These are phyloP conservation scores for Crenuchus spilurus DNA, from an alignment of 2,797 vertebrate species.

Conservation along the genomic window DNA sequence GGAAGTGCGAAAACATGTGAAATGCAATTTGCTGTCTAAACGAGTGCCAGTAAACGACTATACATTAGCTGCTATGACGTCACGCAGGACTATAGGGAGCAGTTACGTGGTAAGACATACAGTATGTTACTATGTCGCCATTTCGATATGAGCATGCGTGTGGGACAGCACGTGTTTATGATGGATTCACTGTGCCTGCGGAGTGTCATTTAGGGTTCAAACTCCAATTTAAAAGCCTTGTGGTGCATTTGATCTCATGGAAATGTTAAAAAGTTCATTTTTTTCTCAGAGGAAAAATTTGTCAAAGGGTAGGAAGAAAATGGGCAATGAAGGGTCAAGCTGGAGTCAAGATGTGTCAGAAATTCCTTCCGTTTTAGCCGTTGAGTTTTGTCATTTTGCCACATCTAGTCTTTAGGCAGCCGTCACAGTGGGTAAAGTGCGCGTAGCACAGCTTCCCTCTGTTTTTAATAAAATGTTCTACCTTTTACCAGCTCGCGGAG, in stretches of 20 bases:
- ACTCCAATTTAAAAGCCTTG: slow-evolving; percentile 57
- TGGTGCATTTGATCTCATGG: slow-evolving; percentile 9
- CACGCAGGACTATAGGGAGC: background rate
- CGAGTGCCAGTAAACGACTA: background rate
- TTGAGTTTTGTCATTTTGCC: slow-evolving; percentile 47
- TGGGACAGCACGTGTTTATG: slow-evolving; percentile 68
- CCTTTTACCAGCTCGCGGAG: slow-evolving; percentile 70
- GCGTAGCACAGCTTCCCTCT: slow-evolving; percentile 50
- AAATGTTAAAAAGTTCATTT: slow-evolving; percentile 9
- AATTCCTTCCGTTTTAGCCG: slow-evolving; percentile 17
- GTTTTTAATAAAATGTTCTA: slow-evolving; percentile 69
- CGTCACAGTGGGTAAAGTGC: slow-evolving; percentile 56
- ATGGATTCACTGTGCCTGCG: slow-evolving; percentile 75
- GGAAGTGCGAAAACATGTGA: background rate
- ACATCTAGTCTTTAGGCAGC: slow-evolving; percentile 58
- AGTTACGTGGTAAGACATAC: background rate
- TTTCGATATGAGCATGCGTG: slow-evolving; percentile 20
- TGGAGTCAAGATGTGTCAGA: slow-evolving; percentile 27
- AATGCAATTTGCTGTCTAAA: background rate
- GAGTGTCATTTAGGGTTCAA: slow-evolving; percentile 73
- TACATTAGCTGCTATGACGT: background rate
- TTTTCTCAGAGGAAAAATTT: slow-evolving; percentile 3
- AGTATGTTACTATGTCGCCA: background rate
- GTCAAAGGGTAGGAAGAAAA: slow-evolving; percentile 7
- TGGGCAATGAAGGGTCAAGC: slow-evolving; percentile 17